A percentile compares a stretch with the other conserved stretches of the same genome.
phyloP scores from a whole-genome alignment of 2,113 vertebrate species.

The Oreochromis niloticus region DNA sequence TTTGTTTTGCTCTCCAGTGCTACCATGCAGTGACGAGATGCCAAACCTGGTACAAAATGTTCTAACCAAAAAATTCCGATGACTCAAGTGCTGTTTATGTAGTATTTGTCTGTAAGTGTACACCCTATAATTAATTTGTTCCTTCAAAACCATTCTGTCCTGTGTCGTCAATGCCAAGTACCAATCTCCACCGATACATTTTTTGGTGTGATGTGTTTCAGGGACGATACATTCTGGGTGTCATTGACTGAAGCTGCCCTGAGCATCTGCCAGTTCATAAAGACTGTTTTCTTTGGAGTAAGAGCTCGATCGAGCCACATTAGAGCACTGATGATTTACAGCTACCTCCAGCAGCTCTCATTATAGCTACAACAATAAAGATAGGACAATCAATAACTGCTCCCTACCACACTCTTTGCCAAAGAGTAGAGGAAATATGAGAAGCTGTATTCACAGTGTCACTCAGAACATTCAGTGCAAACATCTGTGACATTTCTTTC shows the following conservation, averaged over 20 bases:
- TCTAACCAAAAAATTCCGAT: not conserved
- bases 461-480: not conserved
- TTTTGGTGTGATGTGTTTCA: not conserved
- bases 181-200: not conserved
- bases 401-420: not conserved
- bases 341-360: not conserved
- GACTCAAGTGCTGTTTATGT: not conserved
- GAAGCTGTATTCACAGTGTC: not conserved
- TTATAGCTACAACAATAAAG: not conserved
- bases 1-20: not conserved
- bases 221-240: not conserved
- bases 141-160: too few species aligned
- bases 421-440: not conserved
- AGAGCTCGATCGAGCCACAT: not conserved
- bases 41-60: rapidly evolving
- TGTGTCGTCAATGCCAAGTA: not conserved
- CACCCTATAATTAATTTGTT: not conserved
- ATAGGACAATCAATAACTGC: slow-evolving; percentile 17
- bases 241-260: not conserved
- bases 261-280: not conserved
- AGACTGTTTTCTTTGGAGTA: not conserved
- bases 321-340: not conserved
- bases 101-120: too few species aligned
- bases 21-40: not conserved
- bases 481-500: not conserved